A percentile compares a stretch with the other conserved stretches of the same genome.
Conservation (phyloP, 2,797 vertebrate species). For the Artibeus jamaicensis region DNA sequence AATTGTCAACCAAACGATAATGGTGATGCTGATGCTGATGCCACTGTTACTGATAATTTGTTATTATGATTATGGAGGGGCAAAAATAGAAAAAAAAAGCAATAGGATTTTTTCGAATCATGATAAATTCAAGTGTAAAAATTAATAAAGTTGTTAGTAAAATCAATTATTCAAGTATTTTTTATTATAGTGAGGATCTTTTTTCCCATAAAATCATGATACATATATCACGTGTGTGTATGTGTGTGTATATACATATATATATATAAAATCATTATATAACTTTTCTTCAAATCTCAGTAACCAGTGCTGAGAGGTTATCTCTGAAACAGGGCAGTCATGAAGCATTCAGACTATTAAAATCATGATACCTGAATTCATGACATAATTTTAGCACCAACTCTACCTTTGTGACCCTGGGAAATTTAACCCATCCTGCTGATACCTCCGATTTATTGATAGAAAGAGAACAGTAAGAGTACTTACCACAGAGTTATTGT, state of each 20-base stretch:
- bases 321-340: background rate
- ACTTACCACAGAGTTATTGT: background rate
- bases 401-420: background rate
- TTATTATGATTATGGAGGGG: background rate
- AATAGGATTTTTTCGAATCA: background rate
- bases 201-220: background rate
- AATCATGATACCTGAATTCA: background rate
- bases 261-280: background rate
- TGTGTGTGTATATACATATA: background rate
- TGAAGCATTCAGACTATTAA: background rate
- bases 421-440: background rate
- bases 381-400: background rate
- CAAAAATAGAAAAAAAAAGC: background rate
- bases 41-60: background rate
- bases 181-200: background rate
- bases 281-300: background rate
- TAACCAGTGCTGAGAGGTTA: background rate
- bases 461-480: background rate
- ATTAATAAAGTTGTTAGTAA: background rate
- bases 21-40: background rate
- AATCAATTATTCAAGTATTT: background rate
- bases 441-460: background rate
- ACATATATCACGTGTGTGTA: too few relatives aligned
- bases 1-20: background rate
- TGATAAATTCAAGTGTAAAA: background rate